Conservation (phyloP, 2,888 invertebrate genomes). For the Cryptocheilus praepositus region DNA sequence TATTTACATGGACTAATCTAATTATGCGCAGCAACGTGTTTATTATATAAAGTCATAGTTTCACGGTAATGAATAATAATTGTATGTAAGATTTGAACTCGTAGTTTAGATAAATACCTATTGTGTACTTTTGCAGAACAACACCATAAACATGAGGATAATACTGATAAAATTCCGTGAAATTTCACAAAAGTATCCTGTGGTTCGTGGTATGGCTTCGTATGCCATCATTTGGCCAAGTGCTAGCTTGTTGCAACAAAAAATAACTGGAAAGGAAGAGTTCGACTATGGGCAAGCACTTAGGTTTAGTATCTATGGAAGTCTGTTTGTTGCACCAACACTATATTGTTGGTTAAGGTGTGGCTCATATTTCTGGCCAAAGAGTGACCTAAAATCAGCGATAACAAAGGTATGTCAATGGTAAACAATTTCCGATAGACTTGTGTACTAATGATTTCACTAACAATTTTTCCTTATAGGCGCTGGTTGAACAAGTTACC, state of each 20-base stretch:
- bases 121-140: too few relatives aligned
- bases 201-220: constrained; percentile 78
- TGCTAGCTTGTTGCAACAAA: constrained; percentile 79
- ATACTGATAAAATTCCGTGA: constrained; percentile 73
- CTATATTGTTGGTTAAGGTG: constrained; percentile 87
- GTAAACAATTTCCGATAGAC: not conserved
- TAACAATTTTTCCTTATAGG: constrained; percentile 74
- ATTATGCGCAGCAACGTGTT: too few relatives aligned
- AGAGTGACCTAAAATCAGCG: constrained; percentile 81
- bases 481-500: constrained; percentile 83
- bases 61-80: not conserved
- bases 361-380: constrained; percentile 86
- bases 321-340: constrained; percentile 88
- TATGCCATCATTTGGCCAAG: constrained; percentile 79
- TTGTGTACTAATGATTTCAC: not conserved
- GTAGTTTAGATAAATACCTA: too few relatives aligned
- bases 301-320: constrained; percentile 87
- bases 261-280: constrained; percentile 68
- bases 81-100: too few relatives aligned
- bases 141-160: constrained; percentile 58
- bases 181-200: constrained; percentile 76
- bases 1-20: too few relatives aligned
- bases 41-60: too few relatives aligned
- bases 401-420: constrained; percentile 80
- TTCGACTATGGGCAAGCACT: constrained; percentile 77